These are phyloP conservation scores for Andrena haemorrhoa DNA, from an alignment of 2,888 invertebrate genomes.

Conservation along the genomic window DNA sequence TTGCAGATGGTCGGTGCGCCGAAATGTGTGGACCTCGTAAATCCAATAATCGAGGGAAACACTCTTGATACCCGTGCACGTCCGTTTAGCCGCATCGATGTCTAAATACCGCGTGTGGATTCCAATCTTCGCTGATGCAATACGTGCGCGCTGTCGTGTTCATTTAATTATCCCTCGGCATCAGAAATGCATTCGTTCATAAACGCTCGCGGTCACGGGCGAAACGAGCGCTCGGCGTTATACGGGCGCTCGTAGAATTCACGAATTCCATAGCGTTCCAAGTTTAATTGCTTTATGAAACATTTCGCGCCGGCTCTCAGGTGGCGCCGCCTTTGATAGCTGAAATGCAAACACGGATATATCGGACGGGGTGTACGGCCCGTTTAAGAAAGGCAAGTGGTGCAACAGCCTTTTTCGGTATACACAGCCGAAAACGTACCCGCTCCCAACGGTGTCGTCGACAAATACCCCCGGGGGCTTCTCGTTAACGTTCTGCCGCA, in stretches of 20 bases:
- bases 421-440: conserved; percentile 16
- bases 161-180: not conserved
- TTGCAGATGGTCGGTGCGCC: not conserved
- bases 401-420: conserved; percentile 19
- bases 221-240: not conserved
- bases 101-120: not conserved
- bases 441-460: not conserved
- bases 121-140: not conserved
- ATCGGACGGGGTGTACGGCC: not conserved
- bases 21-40: not conserved
- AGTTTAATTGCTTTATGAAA: conserved; percentile 42
- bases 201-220: not conserved
- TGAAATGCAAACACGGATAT: not conserved
- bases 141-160: not conserved
- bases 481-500: conserved; percentile 46
- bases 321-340: conserved; percentile 27
- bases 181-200: not conserved
- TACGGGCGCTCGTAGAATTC: not conserved
- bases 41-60: not conserved
- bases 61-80: not conserved
- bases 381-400: not conserved
- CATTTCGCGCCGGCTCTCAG: not conserved
- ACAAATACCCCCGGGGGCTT: conserved; percentile 25
- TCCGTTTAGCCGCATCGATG: not conserved
- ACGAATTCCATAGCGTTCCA: conserved; percentile 3